phyloP scores from a whole-genome alignment of 2,797 vertebrate species.

The Naso thynnoides region DNA sequence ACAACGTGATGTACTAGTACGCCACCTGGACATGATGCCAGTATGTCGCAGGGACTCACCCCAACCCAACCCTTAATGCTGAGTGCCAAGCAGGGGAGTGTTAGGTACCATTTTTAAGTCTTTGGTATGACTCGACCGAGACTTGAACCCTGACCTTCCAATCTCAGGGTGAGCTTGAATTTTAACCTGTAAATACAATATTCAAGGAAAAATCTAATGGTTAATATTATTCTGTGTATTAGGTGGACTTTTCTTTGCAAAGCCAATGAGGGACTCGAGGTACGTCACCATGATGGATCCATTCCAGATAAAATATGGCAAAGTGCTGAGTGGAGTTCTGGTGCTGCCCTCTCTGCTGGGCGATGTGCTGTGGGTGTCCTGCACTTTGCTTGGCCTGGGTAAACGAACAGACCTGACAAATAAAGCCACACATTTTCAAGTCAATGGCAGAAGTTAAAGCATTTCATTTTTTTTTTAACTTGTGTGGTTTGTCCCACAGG shows the following conservation, averaged over 20 bases:
- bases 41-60: no score
- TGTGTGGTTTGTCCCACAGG: constrained; percentile 68
- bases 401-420: not conserved
- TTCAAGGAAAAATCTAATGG: not conserved
- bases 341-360: constrained; percentile 62
- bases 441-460: not conserved
- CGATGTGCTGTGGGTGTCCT: constrained; percentile 71
- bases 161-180: no score
- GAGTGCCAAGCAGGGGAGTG: no score
- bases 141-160: no score
- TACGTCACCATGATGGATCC: constrained; percentile 80
- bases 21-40: no score
- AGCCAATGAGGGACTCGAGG: constrained; percentile 71
- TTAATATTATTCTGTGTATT: not conserved
- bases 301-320: constrained; percentile 73
- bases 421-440: not conserved
- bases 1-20: no score
- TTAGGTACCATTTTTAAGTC: no score
- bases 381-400: constrained; percentile 69
- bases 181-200: no score
- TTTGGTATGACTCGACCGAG: no score
- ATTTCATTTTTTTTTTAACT: no score
- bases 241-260: constrained; percentile 77
- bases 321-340: constrained; percentile 49
- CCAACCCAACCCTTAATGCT: no score